Base-by-base conservation (phyloP, 2,797 vertebrate species). In the Botia almorhae region DNA sequence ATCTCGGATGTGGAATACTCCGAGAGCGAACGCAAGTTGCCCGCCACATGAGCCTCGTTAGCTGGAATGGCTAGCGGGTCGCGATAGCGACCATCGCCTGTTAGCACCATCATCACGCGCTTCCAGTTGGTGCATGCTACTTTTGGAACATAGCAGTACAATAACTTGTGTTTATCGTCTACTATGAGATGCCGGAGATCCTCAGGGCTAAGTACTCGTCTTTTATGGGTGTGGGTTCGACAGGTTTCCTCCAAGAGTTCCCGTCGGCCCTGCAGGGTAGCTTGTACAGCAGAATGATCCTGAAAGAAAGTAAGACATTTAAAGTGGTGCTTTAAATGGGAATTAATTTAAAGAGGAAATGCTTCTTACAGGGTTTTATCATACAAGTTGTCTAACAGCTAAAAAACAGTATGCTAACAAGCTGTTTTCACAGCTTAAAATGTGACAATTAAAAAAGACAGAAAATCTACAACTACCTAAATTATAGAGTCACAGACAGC, bases 101-200 rank as follows among this genome's bases (percentile, higher is more conserved):
- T 96, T 75, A 99, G 91, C 33, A 97, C 96, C 95, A 98, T 97
- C 84, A 99, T 89, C 82, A 97, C 95, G 0, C 98, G 94, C 89
- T 99, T 98, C 98, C 98, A 99, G 88, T 98, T 99, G 77, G 97
- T 99, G 90, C 97, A 98, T 74, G 98, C 98, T 51, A 97, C 98
- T 89, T 99, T 99, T 82, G 98, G 98, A 23, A 99, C 97, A 0
- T 98, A 99, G 93, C 98, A 99, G 91, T 99, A 99, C 21, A 99
- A 95, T 67, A 99, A 92, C 80, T 93, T 89, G 0, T 98, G 97
- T 0, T 91, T 88, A 81, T 98, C 97, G 0, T 99, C 98, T 83
- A 99, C 98, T 80, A 99, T 94, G 87, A 99, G 94, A 88, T 99
- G 98, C 67, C 95, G 95, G 85, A 99, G 91, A 87, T 98, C 97